Percentiles rank a stretch among this genome's conserved stretches.
phyloP scores from a whole-genome alignment of 2,113 vertebrate genomes.

The Ophiodon elongatus region DNA sequence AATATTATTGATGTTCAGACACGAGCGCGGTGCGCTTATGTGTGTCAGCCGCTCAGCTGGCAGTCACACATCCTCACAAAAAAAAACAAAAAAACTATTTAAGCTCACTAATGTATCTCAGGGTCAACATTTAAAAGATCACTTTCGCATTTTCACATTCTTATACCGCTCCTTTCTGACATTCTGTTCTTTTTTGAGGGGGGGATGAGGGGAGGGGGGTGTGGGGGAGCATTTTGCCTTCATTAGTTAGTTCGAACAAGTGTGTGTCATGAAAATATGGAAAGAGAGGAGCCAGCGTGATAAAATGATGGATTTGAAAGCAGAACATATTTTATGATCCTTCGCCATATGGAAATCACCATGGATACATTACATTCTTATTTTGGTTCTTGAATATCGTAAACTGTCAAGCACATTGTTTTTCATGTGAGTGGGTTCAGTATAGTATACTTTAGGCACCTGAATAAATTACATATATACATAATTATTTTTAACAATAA shows the following conservation, averaged over 20 bases:
- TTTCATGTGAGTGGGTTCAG: background rate
- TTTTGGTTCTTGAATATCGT: background rate
- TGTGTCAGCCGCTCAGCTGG: conserved; percentile 50
- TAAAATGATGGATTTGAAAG: background rate
- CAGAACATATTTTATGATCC: conserved; percentile 1
- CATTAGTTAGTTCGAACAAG: background rate
- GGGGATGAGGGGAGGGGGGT: too few relatives aligned
- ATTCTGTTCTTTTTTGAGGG: background rate
- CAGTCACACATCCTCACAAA: conserved; percentile 18
- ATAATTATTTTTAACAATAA: background rate
- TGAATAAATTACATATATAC: too few relatives aligned
- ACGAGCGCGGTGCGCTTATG: conserved; percentile 34
- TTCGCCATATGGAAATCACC: background rate
- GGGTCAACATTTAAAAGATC: conserved; percentile 25
- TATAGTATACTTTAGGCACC: background rate
- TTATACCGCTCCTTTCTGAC: background rate
- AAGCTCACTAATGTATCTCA: conserved; percentile 25
- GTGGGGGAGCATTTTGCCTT: conserved; percentile 7
- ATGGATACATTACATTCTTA: background rate
- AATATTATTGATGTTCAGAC: conserved; percentile 68
- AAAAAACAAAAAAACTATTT: conserved; percentile 13
- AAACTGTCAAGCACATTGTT: background rate
- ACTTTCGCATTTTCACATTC: conserved; percentile 32
- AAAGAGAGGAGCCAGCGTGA: background rate
- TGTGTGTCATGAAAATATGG: background rate